Evolutionary conservation across 1,140 invertebrate species (phyloP), one percentile per base, ranked within the genome.

Genomic region (Leptinotarsa defecta): DNA sequence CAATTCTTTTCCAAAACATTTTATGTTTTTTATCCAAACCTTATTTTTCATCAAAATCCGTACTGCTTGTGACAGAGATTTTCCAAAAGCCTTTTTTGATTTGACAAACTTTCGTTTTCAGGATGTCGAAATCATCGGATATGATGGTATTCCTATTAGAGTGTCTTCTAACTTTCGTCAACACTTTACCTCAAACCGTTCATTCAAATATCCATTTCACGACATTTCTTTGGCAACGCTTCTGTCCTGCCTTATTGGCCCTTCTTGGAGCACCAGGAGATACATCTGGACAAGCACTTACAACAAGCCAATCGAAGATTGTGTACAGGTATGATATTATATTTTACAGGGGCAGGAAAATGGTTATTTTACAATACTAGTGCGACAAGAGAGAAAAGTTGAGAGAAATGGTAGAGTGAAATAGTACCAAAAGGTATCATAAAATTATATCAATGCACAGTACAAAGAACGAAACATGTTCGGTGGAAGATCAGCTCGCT

Each of bases 191-290:
- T 0, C 91, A 93, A 79, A 91, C 92, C 80, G 93, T 95, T 3
- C 92, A 94, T 81, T 91, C 91, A 4, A 95, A 95, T 84, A 89
- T 90, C 13, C 94, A 95, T 82, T 95, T 95, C 78, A 94, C 93
- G 13, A 94, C 93, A 3, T 95, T 95, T 79, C 86, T 95, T 0
- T 96, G 96, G 96, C 95, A 97, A 84, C 93, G 95, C 80, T 92
- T 98, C 79, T 97, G 95, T 82, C 96, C 96, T 0, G 91, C 93
- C 3, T 87, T 98, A 73, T 94, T 97, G 67, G 93, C 94, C 0
- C 92, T 97, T 71, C 88, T 98, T 2, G 95, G 95, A 1, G 92
- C 93, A 20, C 94, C 94, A 2, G 87, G 88, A 2, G 84, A 88
- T 78, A 89, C 91, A 43, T 90, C 90, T 74, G 90, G 92, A 19